Base-by-base conservation (phyloP, 1,140 invertebrate genomes). In the Gryon sp. region DNA sequence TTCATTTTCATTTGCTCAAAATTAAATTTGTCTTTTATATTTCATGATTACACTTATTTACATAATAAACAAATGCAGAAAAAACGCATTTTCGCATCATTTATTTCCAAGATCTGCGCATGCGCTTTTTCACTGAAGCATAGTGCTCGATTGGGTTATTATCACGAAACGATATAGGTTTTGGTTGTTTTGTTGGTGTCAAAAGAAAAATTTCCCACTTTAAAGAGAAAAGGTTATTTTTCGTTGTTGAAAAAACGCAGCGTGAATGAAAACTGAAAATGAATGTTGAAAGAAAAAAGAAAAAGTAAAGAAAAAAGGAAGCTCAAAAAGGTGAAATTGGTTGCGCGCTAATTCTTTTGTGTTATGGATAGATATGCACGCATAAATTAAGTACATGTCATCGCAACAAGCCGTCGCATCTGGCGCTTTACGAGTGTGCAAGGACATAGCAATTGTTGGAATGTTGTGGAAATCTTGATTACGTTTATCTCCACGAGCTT, bases 351-450 rank as follows among this genome's bases (percentile, higher is more conserved):
- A 63, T 52, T 50, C 22, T 50, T 36, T 32, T 38, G 36, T 52
- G 38, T 52, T 38, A 53, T 8, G 19, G 18, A 52, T 18, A 43
- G 24, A 30, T 41, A 14, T 59, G 40, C 26, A 38, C 38, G 18
- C 63, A 50, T 59, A 48, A 59, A 68, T 68, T 59, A 68, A 59
- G 50, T 68, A 46, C 32, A 57, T 57, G 41, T 68, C 65, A 68
- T 59, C 52, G 32, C 52, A 24, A 38, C 26, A 40, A 59, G 12
- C 18, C 45, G 16, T 62, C 19, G 53, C 65, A 69, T 69, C 65
- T 69, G 52, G 65, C 53, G 45, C 12, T 4, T 65, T 65, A 46
- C 9, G 7, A 12, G 18, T 45, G 30, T 46, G 38, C 63, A 68
- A 68, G 28, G 40, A 53, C 63, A 22, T 12, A 34, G 9, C 50